Base-by-base conservation (phyloP, 1,140 invertebrate genomes). In the Drosophila bifasciata region DNA sequence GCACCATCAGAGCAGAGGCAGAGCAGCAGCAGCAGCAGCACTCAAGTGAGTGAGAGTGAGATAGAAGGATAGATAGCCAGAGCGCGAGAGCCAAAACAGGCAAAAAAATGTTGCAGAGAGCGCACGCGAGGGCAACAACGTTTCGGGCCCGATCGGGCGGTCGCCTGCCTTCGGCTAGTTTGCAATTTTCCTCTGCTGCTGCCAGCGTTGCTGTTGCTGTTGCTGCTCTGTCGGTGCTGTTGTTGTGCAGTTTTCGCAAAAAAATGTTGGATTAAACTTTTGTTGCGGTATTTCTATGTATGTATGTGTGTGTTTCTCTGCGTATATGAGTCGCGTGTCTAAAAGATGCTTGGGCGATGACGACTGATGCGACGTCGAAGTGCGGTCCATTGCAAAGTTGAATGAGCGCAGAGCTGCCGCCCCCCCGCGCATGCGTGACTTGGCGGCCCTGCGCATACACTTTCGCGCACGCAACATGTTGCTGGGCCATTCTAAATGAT, bases 271-370 rank as follows among this genome's bases (percentile, higher is more conserved):
- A 44, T 62, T 53, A 53, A 69, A 57, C 56, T 69, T 50, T 64
- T 51, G n/a, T 53, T 59, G 50, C 50, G 60, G n/a, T n/a, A n/a
- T n/a, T n/a, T n/a, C 32, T 64, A 45, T 44, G 21, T 39, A n/a
- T 25, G 17, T n/a, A n/a, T 44, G n/a, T 40, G 32, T 45, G 40
- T 39, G 57, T 23, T 55, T 43, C 51, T 45, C 28, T 19, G 41
- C 41, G 21, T 45, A 51, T 19, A 28, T 50, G 67, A 76, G 78
- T 81, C 79, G 79, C 79, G 79, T 81, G 78, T 74, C 79, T 39
- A 58, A 46, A 57, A 81, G 73, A 81, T 81, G 73, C 64, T 81
- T 77, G 53, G 9, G 25, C 62, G 71, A 77, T 76, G 73, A 76
- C 73, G 69, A 76, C 72, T 62, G 56, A 39, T n/a, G 39, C 46